These are phyloP conservation scores for Drosophila carrolli DNA, from an alignment of 1,140 invertebrate genomes.

Conservation along the genomic window DNA sequence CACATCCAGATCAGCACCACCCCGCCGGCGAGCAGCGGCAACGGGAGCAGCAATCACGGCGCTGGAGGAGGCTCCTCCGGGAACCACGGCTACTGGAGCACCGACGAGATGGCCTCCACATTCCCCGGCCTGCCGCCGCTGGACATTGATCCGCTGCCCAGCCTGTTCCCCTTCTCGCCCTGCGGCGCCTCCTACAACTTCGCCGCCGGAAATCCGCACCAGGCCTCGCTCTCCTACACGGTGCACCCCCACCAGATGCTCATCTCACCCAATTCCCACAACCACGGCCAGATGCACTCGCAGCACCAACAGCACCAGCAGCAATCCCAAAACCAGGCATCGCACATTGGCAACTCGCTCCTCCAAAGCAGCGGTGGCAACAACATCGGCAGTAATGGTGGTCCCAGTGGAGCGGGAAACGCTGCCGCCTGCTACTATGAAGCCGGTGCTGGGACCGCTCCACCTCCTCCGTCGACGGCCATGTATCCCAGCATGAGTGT, in stretches of 20 bases:
- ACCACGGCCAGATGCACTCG: conserved; percentile 45
- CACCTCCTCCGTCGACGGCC: conserved; percentile 76
- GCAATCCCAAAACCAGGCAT: conserved; percentile 66
- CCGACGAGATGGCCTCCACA: conserved; percentile 91
- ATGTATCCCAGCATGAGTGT: conserved; percentile 96
- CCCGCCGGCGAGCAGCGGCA: conserved; percentile 52
- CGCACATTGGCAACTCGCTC: conserved; percentile 69
- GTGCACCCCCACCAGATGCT: conserved; percentile 86
- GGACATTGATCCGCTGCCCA: conserved; percentile 91
- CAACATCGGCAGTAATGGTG: conserved; percentile 30
- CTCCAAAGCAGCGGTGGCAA: conserved; percentile 50
- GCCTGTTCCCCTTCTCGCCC: conserved; percentile 90
- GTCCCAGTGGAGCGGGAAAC: conserved; percentile 15
- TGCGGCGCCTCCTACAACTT: conserved; percentile 88
- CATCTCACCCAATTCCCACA: conserved; percentile 72
- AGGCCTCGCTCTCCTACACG: conserved; percentile 85
- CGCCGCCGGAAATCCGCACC: conserved; percentile 84
- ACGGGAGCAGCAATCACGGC: conserved; percentile 38
- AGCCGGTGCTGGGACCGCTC: conserved; percentile 15
- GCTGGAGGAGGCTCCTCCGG: conserved; percentile 11
- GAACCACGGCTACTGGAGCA: conserved; percentile 86
- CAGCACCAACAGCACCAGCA: conserved; percentile 60
- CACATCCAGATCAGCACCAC: conserved; percentile 66
- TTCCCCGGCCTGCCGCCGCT: conserved; percentile 90
- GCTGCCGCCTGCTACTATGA: conserved; percentile 73